phyloP scores from a whole-genome alignment of 2,888 invertebrate species.

The Sinelater perroti region DNA sequence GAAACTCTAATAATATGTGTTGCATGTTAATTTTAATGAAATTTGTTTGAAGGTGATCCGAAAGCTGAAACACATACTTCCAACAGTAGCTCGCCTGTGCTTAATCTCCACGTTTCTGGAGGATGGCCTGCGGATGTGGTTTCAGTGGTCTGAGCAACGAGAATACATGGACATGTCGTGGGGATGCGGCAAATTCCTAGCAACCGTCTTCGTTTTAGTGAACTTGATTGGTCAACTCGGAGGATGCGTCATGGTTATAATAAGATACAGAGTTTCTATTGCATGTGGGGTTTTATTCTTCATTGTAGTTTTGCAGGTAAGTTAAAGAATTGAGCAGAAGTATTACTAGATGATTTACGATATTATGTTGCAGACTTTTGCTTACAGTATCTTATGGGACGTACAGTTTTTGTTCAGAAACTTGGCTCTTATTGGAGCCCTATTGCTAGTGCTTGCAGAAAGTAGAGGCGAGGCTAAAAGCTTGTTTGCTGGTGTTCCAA shows the following conservation, averaged over 20 bases:
- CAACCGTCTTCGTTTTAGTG: constrained; percentile 92
- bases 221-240: constrained; percentile 97
- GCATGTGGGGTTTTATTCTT: constrained; percentile 93
- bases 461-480: constrained; percentile 91
- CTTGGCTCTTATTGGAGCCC: constrained; percentile 95
- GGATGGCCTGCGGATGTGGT: constrained; percentile 99
- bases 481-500: constrained; percentile 94
- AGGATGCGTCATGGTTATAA: constrained; percentile 95
- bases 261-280: constrained; percentile 88
- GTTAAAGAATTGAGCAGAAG: constrained; percentile 30
- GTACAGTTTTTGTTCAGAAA: constrained; percentile 96
- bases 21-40: not conserved
- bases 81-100: constrained; percentile 94
- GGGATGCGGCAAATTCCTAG: constrained; percentile 94
- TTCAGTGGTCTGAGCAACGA: constrained; percentile 96
- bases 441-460: constrained; percentile 95
- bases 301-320: constrained; percentile 94
- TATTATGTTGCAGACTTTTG: constrained; percentile 79
- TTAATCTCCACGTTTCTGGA: constrained; percentile 98
- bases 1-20: not conserved
- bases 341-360: too few species aligned
- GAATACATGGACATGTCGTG: constrained; percentile 98
- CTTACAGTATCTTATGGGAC: constrained; percentile 98
- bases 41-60: constrained; percentile 88
- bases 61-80: constrained; percentile 90